Evolutionary conservation across 2,888 invertebrate genomes (phyloP).

Genomic region (Schizaphis graminum): DNA sequence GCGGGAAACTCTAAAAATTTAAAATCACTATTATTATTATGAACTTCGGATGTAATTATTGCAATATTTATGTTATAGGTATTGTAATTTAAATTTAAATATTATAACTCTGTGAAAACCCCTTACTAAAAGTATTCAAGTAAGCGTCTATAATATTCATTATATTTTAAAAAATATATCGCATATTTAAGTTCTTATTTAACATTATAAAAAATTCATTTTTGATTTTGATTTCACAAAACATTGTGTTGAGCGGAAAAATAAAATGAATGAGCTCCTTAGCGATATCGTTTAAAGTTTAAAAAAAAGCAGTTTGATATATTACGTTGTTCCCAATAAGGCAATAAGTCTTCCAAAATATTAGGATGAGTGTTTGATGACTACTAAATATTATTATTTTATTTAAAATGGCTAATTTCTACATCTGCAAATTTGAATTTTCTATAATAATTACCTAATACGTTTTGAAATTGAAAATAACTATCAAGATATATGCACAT

Average conservation of each 20-base stretch:
- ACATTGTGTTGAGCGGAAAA: not conserved
- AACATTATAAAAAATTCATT: not conserved
- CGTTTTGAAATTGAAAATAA: not conserved
- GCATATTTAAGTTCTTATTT: not conserved
- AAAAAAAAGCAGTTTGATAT: not conserved
- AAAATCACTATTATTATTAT: not conserved
- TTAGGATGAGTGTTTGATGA: not conserved
- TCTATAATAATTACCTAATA: not conserved
- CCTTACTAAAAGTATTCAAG: not conserved
- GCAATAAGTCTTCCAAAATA: not conserved
- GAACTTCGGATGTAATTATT: not conserved
- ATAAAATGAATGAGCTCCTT: not conserved
- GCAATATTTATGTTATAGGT: not conserved
- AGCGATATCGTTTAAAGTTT: not conserved
- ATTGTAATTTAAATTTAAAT: not conserved
- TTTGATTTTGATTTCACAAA: not conserved
- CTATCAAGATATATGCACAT: not conserved
- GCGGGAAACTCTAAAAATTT: constrained; percentile 86
- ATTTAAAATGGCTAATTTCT: not conserved
- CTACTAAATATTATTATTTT: not conserved
- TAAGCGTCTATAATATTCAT: not conserved
- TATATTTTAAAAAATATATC: not conserved
- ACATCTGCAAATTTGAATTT: not conserved
- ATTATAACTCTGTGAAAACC: not conserved
- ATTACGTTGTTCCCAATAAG: not conserved